A percentile compares a stretch with the other conserved stretches of the same genome.
These are phyloP conservation scores for Sitta carolinensis DNA, from an alignment of 2,797 vertebrate species.

Conservation along the genomic window DNA sequence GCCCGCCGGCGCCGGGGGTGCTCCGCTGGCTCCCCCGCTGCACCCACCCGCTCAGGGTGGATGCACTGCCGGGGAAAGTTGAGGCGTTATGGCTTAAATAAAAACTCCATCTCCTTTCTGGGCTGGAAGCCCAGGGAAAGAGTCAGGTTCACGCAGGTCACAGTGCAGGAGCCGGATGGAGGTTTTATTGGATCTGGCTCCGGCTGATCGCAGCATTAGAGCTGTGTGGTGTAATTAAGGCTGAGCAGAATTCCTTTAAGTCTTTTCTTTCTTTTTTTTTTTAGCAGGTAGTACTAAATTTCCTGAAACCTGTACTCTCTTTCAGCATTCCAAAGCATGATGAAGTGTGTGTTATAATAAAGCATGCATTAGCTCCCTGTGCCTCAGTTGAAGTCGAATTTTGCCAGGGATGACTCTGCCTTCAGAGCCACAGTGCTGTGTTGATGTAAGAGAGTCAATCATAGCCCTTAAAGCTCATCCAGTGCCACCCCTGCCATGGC, in stretches of 20 bases:
- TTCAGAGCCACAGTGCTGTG: background rate
- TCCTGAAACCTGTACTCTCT: background rate
- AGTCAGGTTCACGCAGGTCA: constrained; percentile 52
- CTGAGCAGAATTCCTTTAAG: constrained; percentile 32
- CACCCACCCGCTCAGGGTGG: background rate
- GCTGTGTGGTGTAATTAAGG: constrained; percentile 48
- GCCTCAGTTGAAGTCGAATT: background rate
- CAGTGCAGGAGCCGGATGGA: constrained; percentile 52
- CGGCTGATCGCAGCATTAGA: background rate
- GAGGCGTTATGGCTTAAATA: constrained; percentile 54
- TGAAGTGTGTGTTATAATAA: background rate
- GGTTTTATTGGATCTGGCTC: constrained; percentile 65
- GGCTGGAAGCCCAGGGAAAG: constrained; percentile 65
- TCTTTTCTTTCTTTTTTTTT: background rate
- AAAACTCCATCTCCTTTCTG: constrained; percentile 65
- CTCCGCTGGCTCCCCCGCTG: background rate
- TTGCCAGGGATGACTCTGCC: background rate
- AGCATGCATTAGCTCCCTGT: background rate
- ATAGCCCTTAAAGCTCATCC: background rate
- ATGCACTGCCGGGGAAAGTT: constrained; percentile 8
- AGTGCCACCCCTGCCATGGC: background rate
- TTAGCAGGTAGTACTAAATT: constrained; percentile 24
- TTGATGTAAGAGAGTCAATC: too few relatives aligned
- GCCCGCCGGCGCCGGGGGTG: background rate
- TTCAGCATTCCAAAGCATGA: background rate